Base-by-base conservation (phyloP, 2,888 invertebrate genomes). In the Euzophera pinguis region DNA sequence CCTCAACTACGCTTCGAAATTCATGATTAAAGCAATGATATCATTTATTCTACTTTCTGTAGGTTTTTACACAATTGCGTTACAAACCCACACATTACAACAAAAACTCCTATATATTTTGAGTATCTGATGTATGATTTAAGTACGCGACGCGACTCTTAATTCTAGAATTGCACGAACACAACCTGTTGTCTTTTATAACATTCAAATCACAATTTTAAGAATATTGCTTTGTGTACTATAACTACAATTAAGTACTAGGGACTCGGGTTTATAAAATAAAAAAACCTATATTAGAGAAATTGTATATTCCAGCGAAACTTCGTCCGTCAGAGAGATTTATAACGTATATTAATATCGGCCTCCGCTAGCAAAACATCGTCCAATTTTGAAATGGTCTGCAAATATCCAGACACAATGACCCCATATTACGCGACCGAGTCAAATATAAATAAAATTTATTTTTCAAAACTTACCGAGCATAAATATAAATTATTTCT, bases 161-260 rank as follows among this genome's bases (percentile, higher is more conserved):
- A 82, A 72, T 74, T 64, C 88, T 87, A 87, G 67, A 63, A 88
- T 90, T 89, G 89, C 89, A 89, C 89, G 57, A 86, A 88, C 88
- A 90, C 89, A 90, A 90, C 89, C 89, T 75, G 81, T 78, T 83
- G 84, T 88, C 84, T 87, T 88, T 86, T 86, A 67, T 79, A 83
- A 84, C 81, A 79, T 69, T 72, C 75, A 75, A 79, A 86, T 86
- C 87, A 87, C 85, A 87, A 78, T 71, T 69, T 67, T 69, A 70
- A 73, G 55, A 71, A 71, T 88, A 87, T 88, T 88, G 88, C 87
- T 89, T 86, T 78, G 65, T 61, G 29, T 38, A 50, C 49, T 39
- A 39, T 27, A 50, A 39, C 49, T 50, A 50, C 39, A n/a, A 50
- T 38, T 49, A 39, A 49, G 41, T 56, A 63, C 66, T 66, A 69